phyloP scores from a whole-genome alignment of 2,797 vertebrate species.

The Mareca penelope region DNA sequence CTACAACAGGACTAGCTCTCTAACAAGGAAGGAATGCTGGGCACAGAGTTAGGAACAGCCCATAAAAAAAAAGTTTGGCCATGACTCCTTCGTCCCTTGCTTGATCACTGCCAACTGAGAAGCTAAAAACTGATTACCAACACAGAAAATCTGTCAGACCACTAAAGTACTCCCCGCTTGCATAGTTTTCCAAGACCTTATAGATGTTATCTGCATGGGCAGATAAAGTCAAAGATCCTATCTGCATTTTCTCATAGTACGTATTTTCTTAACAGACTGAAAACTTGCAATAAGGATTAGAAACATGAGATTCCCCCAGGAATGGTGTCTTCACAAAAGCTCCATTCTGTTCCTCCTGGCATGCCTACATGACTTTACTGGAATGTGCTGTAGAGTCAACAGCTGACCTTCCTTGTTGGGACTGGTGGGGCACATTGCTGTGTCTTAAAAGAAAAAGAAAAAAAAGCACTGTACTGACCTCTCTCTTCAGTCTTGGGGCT shows the following conservation, averaged over 20 bases:
- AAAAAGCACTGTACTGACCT: constrained; percentile 66
- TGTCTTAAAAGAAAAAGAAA: background rate
- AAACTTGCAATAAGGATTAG: background rate
- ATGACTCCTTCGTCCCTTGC: background rate
- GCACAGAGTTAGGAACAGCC: background rate
- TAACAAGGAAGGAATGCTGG: background rate
- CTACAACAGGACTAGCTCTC: background rate
- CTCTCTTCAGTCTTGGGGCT: constrained; percentile 75
- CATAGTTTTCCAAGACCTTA: background rate
- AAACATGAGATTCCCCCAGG: background rate
- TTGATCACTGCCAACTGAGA: background rate
- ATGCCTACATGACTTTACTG: background rate
- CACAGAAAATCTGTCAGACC: background rate
- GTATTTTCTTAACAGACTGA: background rate
- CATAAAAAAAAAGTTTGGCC: background rate
- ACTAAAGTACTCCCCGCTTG: background rate
- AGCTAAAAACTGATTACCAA: background rate
- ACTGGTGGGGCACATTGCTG: background rate
- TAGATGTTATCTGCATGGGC: background rate
- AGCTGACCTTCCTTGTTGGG: background rate
- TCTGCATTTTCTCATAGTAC: background rate
- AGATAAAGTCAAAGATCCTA: constrained; percentile 1
- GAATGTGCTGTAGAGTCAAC: background rate
- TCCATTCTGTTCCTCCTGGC: background rate
- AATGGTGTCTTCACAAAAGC: background rate